These are phyloP conservation scores for Strigops habroptila DNA, from an alignment of 2,113 vertebrate genomes.

Conservation along the genomic window DNA sequence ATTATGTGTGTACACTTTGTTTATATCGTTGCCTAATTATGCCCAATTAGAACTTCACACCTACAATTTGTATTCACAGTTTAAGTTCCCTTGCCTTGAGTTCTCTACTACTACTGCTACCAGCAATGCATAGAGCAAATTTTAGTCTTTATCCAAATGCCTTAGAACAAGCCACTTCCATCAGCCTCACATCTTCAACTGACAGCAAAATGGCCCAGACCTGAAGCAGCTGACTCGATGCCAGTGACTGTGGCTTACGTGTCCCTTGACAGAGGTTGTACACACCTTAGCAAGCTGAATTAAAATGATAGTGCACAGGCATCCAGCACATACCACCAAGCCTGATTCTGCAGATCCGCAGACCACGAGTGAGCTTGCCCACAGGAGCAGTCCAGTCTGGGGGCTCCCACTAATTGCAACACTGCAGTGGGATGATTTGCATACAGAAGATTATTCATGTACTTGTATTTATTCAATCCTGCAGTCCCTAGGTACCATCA, in stretches of 20 bases:
- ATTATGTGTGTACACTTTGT: not conserved
- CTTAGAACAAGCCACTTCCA: not conserved
- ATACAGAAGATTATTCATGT: not conserved
- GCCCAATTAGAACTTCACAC: slow-evolving; percentile 9
- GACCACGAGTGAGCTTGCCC: not conserved
- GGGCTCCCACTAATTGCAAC: not conserved
- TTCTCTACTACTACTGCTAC: not conserved
- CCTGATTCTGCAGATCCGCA: not conserved
- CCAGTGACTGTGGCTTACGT: not conserved
- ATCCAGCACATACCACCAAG: not conserved
- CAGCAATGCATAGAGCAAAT: not conserved
- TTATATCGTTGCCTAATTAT: not conserved
- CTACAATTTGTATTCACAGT: not conserved
- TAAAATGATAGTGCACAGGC: not conserved
- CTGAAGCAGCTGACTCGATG: not conserved
- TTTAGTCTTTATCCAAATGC: not conserved
- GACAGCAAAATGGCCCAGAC: not conserved
- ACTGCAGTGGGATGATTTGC: not conserved
- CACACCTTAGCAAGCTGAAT: not conserved
- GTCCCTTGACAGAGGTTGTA: not conserved
- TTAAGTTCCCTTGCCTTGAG: not conserved
- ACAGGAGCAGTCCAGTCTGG: not conserved
- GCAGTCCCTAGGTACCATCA: not conserved
- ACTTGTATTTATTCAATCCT: accelerated
- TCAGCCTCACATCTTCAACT: not conserved